Evolutionary conservation across 2,797 vertebrate species (phyloP).

Genomic region (Aeoliscus strigatus): DNA sequence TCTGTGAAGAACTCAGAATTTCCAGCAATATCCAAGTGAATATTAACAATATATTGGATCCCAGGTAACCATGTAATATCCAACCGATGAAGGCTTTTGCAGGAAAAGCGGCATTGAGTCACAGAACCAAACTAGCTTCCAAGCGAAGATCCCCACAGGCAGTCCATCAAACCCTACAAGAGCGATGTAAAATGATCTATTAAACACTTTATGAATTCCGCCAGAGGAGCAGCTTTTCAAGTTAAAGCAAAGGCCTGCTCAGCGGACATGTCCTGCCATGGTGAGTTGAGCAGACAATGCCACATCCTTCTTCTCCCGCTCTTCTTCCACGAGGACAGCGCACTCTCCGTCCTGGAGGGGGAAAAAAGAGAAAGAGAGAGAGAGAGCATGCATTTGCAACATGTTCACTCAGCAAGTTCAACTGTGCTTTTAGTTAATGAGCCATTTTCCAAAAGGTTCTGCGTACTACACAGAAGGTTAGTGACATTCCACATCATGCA

Average conservation of each 20-base stretch:
- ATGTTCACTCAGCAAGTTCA: conserved; percentile 57
- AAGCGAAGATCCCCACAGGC: conserved; percentile 45
- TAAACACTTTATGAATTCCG: conserved; percentile 45
- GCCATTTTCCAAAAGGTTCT: conserved; percentile 37
- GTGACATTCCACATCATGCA: conserved; percentile 41
- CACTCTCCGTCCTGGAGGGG: conserved; percentile 62
- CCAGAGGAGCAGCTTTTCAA: conserved; percentile 51
- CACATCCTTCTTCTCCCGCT: conserved; percentile 61
- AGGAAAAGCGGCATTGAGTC: conserved; percentile 35
- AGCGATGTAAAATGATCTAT: conserved; percentile 42
- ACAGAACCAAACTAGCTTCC: conserved; percentile 45
- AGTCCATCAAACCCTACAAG: conserved; percentile 60
- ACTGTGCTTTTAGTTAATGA: conserved; percentile 54
- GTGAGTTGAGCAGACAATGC: conserved; percentile 49
- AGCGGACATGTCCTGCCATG: conserved; percentile 52
- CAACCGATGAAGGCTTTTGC: conserved; percentile 43
- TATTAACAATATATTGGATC: conserved; percentile 70
- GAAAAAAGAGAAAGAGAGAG: conserved; percentile 34
- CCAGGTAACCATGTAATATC: conserved; percentile 77
- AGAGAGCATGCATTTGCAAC: conserved; percentile 60
- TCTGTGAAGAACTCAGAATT: conserved; percentile 55
- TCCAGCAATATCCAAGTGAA: conserved; percentile 74
- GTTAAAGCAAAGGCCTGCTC: conserved; percentile 64
- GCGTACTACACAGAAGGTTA: conserved; percentile 21
- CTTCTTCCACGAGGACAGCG: conserved; percentile 56